A percentile compares a stretch with the other conserved stretches of the same genome.
phyloP scores from a whole-genome alignment of 30 jellyfish, hydroid and myxozoan species.

The Aurelia sp. region DNA sequence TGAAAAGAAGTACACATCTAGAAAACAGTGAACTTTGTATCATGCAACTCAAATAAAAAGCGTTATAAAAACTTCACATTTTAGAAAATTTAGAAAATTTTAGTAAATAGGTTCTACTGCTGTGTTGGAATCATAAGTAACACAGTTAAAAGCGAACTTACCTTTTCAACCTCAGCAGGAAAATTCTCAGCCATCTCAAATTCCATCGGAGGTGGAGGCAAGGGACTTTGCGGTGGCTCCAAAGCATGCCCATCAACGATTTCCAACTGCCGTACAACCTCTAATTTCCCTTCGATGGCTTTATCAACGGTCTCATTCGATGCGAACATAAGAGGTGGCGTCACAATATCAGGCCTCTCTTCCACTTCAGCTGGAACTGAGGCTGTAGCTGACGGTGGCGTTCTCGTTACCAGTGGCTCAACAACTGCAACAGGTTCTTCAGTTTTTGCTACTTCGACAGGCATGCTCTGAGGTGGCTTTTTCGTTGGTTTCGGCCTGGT shows the following conservation, averaged over 20 bases:
- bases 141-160: no score
- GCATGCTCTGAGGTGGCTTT: neutral
- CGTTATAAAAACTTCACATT: no score
- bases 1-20: neutral
- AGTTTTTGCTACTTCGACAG: neutral
- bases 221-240: conserved; percentile 7
- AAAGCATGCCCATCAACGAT: neutral
- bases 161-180: no score
- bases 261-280: neutral
- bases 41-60: no score
- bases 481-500: conserved; percentile 84
- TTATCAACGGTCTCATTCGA: neutral
- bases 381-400: neutral
- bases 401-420: neutral
- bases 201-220: conserved; percentile 30
- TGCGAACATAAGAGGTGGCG: conserved; percentile 64
- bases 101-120: no score
- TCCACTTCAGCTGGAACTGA: neutral
- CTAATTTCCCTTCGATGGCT: neutral
- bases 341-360: conserved; percentile 10
- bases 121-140: no score
- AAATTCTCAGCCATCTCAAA: neutral
- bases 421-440: no score
- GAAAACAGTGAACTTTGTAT: no score
- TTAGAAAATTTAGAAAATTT: no score